Evolutionary conservation across 2,888 invertebrate genomes (phyloP), one percentile per base, ranked within the genome.

Genomic region (Drosophila leonis): DNA sequence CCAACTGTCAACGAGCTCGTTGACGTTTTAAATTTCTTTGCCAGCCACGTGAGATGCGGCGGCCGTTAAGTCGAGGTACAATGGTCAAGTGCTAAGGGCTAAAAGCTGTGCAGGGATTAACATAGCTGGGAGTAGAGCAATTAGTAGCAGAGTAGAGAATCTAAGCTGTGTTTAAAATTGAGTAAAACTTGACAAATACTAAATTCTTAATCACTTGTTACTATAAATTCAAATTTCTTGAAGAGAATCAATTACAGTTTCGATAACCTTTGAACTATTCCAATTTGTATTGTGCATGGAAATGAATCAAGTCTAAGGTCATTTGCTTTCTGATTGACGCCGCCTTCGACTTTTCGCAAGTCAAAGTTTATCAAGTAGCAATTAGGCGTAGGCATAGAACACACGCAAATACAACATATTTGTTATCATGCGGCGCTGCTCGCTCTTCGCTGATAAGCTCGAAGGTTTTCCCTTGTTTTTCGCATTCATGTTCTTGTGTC

Each of bases 1-100:
- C 51, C 86, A 85, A 88, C 88, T 84, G 85, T 84, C 82, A 82
- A 75, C 87, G 74, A 62, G 61, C 62, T 64, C 54, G 79, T 74
- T 72, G 66, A 83, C 66, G 72, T 69, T 78, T 78, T 68, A 70
- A 65, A 84, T 75, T 81, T 71, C 65, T 42, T 63, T 60, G 57
- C 35, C 31, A 37, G 44, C 65, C 55, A 62, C 54, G 46, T 35
- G 57, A 62, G 61, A 39, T 35, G 9, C 27, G 35, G 27, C 10
- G 56, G 33, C 33, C n/a, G n/a, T n/a, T n/a, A 56, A 35, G 18
- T 62, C 57, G 57, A 64, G 44, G 24, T 8, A 51, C 70, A 46
- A 27, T 57, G 69, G 67, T 68, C 82, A 77, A 77, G 86, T 83
- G 73, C 66, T 52, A 70, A 78, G 55, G 64, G 52, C 46, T 62